Conservation (phyloP, 1,140 invertebrate species). For the Saccostrea cuccullata region DNA sequence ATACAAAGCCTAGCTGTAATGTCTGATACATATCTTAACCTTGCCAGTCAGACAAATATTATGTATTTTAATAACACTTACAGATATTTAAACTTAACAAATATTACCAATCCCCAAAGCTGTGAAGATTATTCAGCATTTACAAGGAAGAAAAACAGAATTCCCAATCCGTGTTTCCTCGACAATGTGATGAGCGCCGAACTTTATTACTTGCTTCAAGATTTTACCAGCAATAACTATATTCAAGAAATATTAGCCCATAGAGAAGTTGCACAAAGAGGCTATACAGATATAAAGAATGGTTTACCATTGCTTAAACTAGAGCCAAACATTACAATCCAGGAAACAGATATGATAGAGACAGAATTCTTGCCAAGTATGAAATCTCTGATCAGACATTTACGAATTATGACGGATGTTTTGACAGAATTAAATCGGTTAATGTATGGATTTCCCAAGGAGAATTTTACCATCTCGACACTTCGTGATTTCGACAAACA, state of each 20-base stretch:
- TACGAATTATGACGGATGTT: background rate
- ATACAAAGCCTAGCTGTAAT: background rate
- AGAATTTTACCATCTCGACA: background rate
- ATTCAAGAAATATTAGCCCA: background rate
- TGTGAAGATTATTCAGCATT: background rate
- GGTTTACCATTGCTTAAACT: background rate
- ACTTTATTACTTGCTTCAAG: background rate
- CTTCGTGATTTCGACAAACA: background rate
- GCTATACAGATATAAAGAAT: background rate
- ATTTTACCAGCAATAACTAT: background rate
- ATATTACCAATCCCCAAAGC: background rate
- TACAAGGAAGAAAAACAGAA: background rate
- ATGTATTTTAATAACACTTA: background rate
- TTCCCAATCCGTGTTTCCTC: background rate
- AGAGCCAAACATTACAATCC: background rate
- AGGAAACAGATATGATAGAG: background rate
- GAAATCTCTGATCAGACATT: background rate
- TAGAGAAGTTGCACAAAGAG: background rate
- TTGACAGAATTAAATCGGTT: background rate
- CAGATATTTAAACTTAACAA: constrained; percentile 16
- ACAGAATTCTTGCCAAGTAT: background rate
- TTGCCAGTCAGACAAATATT: too few species aligned
- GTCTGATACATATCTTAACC: background rate
- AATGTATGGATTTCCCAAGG: background rate
- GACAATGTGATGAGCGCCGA: background rate